A percentile compares a stretch with the other conserved stretches of the same genome.
These are phyloP conservation scores for Rugalucina vietnamica DNA, from an alignment of 2,888 invertebrate species.

Conservation along the genomic window DNA sequence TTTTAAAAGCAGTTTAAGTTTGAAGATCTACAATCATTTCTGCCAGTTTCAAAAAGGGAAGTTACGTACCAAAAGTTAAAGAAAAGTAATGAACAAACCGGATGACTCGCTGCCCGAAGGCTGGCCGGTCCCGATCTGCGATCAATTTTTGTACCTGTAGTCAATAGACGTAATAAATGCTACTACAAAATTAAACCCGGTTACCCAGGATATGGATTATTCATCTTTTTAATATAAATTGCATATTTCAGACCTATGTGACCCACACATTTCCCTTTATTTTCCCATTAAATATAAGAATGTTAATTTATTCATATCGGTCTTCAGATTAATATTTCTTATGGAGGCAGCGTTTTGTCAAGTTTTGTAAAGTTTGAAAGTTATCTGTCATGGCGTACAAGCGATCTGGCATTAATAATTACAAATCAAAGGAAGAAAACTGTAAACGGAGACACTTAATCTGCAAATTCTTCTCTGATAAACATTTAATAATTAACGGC, in stretches of 20 bases:
- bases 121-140: too few species aligned
- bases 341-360: slow-evolving; percentile 55
- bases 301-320: slow-evolving; percentile 2
- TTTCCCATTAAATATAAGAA: background rate
- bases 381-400: slow-evolving; percentile 50
- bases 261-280: background rate
- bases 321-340: slow-evolving; percentile 55
- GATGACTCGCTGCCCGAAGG: too few species aligned
- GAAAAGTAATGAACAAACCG: too few species aligned
- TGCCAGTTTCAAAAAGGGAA: too few species aligned
- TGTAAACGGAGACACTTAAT: slow-evolving; percentile 52
- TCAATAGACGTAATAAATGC: too few species aligned
- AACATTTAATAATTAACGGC: slow-evolving; percentile 3
- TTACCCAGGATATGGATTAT: too few species aligned
- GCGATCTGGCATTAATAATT: slow-evolving; percentile 57
- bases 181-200: too few species aligned
- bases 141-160: too few species aligned
- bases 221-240: slow-evolving; percentile 6
- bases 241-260: background rate
- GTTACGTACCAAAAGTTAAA: too few species aligned
- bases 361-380: slow-evolving; percentile 45
- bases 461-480: slow-evolving; percentile 25
- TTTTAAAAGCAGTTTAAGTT: too few species aligned
- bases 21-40: too few species aligned
- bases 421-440: slow-evolving; percentile 55